Evolutionary conservation across 2,113 vertebrate species (phyloP), one percentile per base, ranked within the genome.

Genomic region (Siphamia tubifer): DNA sequence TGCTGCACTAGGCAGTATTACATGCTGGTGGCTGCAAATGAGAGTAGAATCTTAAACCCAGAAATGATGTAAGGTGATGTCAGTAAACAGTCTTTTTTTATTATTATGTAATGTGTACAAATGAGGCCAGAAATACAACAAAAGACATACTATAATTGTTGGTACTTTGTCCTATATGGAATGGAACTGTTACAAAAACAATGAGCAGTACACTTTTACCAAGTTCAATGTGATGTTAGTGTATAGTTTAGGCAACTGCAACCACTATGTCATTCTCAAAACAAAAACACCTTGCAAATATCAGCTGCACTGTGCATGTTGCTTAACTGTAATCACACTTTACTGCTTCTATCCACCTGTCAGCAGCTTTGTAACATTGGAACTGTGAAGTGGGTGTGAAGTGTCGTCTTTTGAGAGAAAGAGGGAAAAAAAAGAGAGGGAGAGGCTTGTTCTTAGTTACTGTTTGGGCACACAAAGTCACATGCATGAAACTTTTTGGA

Each of bases 361-460:
- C 53, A 57, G 55, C 43, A 58, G 68, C 65, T 74, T 38, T 79
- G 36, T 25, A 49, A 43, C 54, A 71, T 21, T 1, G 47, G 48
- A 39, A 66, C 61, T 66, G 60, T 38, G 58, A 63, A 77, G 63
- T 70, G 49, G 72, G 72, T 63, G 68, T 60, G 70, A 65, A 43
- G 42, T 45, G 48, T 10, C 52, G 51, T 70, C 60, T n/a, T n/a
- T 30, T 6, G 28, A 34, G 31, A 28, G 13, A 8, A 47, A 47
- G 1, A 8, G 28, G 28, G n/a, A n/a, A n/a, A n/a, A n/a, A n/a
- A n/a, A n/a, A n/a, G n/a, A n/a, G n/a, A n/a, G n/a, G n/a, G n/a
- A 68, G 17, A 43, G 20, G 11, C 24, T 28, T 30, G 49, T 17
- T 43, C 3, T 24, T 35, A 4, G 32, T 30, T 54, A 45, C 9